A percentile compares a stretch with the other conserved stretches of the same genome.
Conservation (phyloP, 2,888 invertebrate species). For the Himalopsyche anomala region DNA sequence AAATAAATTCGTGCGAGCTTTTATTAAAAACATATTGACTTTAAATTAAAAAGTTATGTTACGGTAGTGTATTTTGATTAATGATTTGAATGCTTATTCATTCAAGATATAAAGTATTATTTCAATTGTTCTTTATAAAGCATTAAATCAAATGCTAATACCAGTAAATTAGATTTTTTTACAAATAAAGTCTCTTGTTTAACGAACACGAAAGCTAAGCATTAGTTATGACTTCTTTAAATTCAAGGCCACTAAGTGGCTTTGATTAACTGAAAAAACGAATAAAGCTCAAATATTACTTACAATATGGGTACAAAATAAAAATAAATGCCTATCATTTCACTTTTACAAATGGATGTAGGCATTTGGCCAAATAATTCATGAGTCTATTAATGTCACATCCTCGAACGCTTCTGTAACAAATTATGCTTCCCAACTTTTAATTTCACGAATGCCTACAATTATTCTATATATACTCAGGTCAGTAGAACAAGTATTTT, state of each 20-base stretch:
- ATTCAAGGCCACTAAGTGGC: background rate
- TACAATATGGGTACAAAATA: background rate
- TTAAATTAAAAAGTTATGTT: too few relatives aligned
- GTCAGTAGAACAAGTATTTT: too few relatives aligned
- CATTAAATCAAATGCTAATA: background rate
- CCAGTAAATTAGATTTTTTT: background rate
- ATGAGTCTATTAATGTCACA: conserved; percentile 39
- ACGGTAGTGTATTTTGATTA: too few relatives aligned
- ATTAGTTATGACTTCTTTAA: background rate
- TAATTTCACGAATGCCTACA: background rate
- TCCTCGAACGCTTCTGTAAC: background rate
- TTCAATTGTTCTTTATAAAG: too few relatives aligned
- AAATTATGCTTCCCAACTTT: background rate
- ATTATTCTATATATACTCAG: too few relatives aligned
- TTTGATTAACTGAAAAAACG: conserved; percentile 33
- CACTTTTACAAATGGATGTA: background rate
- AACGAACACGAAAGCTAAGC: background rate
- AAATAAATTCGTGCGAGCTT: too few relatives aligned
- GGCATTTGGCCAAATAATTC: conserved; percentile 14
- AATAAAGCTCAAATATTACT: background rate
- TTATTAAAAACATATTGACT: too few relatives aligned
- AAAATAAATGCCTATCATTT: conserved; percentile 27
- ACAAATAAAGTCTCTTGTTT: background rate
- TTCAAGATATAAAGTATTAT: too few relatives aligned
- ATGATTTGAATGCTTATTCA: too few relatives aligned